These are phyloP conservation scores for Euwallacea similis DNA, from an alignment of 1,140 invertebrate species.

Conservation along the genomic window DNA sequence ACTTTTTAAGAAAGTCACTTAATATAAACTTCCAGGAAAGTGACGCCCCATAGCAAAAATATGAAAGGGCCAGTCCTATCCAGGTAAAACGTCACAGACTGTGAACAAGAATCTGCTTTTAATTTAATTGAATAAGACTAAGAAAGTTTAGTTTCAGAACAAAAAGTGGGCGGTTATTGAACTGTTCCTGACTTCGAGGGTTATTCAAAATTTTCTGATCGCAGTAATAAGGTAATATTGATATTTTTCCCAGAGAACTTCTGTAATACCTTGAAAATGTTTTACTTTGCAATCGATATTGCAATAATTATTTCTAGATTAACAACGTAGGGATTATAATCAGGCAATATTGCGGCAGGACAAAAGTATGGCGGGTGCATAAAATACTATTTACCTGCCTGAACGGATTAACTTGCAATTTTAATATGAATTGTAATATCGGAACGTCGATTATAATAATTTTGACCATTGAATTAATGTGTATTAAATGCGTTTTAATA, in stretches of 20 bases:
- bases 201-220: too few relatives aligned
- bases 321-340: too few relatives aligned
- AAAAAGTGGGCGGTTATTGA: too few relatives aligned
- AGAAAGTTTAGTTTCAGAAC: too few relatives aligned
- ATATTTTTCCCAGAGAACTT: too few relatives aligned
- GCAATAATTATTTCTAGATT: too few relatives aligned
- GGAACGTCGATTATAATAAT: neutral
- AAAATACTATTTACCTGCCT: conserved; percentile 2
- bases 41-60: neutral
- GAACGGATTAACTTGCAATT: neutral
- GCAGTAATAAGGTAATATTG: too few relatives aligned
- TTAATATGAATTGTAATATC: conserved; percentile 3
- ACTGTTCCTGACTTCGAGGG: too few relatives aligned
- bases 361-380: neutral
- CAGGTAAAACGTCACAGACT: neutral
- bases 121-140: conserved; percentile 3
- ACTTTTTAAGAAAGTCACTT: neutral
- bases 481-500: too few relatives aligned
- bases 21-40: neutral
- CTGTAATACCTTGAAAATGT: too few relatives aligned
- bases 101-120: conserved; percentile 4
- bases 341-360: too few relatives aligned
- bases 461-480: neutral
- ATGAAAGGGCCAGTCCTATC: neutral
- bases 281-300: too few relatives aligned